A percentile compares a stretch with the other conserved stretches of the same genome.
phyloP scores from a whole-genome alignment of 2,797 vertebrate genomes.

The Urosaurus nigricauda region DNA sequence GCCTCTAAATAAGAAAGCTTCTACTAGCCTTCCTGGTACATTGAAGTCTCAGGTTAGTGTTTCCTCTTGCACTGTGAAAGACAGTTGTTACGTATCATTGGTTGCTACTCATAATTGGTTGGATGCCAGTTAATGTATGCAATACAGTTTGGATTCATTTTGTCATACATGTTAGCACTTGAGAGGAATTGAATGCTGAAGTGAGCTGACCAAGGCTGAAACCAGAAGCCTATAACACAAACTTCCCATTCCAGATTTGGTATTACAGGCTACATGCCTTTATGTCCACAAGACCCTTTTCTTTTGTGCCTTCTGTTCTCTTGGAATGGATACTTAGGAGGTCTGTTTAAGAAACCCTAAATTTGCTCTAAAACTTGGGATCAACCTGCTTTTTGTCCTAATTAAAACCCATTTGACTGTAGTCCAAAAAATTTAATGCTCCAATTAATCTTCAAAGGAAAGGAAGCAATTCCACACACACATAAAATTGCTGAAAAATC shows the following conservation, averaged over 20 bases:
- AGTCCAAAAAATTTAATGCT: constrained; percentile 12
- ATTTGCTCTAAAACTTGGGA: not conserved
- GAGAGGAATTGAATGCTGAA: not conserved
- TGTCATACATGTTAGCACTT: not conserved
- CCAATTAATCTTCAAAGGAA: constrained; percentile 6
- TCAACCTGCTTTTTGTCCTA: not conserved
- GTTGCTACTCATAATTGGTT: not conserved
- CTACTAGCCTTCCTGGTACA: not conserved
- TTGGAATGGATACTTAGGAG: not conserved
- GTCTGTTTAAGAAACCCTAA: not conserved
- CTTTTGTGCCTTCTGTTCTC: not conserved
- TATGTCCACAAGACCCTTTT: not conserved
- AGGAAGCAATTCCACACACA: not conserved
- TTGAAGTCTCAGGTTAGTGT: not conserved
- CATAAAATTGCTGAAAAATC: not conserved
- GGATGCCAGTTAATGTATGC: not conserved
- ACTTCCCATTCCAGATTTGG: not conserved
- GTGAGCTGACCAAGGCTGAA: not conserved
- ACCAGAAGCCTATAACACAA: not conserved
- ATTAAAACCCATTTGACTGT: constrained; percentile 22
- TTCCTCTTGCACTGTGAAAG: not conserved
- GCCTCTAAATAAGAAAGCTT: no score
- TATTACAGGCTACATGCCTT: not conserved
- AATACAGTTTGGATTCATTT: not conserved
- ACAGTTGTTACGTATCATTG: not conserved